Evolutionary conservation across 2,113 vertebrate genomes (phyloP), one percentile per base, ranked within the genome.

Genomic region (Phyllostomus hastatus): DNA sequence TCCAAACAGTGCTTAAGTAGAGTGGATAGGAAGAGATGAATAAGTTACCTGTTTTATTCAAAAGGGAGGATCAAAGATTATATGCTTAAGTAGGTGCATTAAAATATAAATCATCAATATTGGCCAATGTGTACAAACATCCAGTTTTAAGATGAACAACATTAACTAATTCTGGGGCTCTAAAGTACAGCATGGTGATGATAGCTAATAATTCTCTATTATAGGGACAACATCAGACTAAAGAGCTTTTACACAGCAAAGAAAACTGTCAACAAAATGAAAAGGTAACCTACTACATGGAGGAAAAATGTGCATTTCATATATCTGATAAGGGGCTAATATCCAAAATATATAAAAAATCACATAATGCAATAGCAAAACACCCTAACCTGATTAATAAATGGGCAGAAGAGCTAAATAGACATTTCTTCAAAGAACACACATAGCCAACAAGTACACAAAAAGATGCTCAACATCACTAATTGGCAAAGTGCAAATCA

Each of bases 21-120:
- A 94, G 10, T 46, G 48, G 72, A 43, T 54, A 26, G 81, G 69
- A 97, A 85, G 52, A 93, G 35, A 95, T 85, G 43, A 95, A 90
- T 66, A 86, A 88, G 38, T 57, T 73, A 16, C 72, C 33, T 57
- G 7, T 85, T 95, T 97, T 66, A 73, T 82, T 95, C 7, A 61
- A 94, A 97, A 94, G 90, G 52, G 43, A 93, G 17, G 94, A 96
- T 52, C 73, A 95, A 95, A 97, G 61, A 4, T 69, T 95, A 33
- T 33, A 70, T 84, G 33, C 38, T 87, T 95, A 97, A 83, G 67
- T 73, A 97, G 78, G 76, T 17, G 35, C 46, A 35, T 67, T 15
- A 8, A 95, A 97, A 90, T 31, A 22, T n/a, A 28, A 82, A 41
- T 89, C 85, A 86, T 35, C 66, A 80, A 72, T 80, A 80, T 50